A percentile compares a stretch with the other conserved stretches of the same genome.
phyloP scores from a whole-genome alignment of 1,140 invertebrate genomes.

The Akabosia matsudoensis region DNA sequence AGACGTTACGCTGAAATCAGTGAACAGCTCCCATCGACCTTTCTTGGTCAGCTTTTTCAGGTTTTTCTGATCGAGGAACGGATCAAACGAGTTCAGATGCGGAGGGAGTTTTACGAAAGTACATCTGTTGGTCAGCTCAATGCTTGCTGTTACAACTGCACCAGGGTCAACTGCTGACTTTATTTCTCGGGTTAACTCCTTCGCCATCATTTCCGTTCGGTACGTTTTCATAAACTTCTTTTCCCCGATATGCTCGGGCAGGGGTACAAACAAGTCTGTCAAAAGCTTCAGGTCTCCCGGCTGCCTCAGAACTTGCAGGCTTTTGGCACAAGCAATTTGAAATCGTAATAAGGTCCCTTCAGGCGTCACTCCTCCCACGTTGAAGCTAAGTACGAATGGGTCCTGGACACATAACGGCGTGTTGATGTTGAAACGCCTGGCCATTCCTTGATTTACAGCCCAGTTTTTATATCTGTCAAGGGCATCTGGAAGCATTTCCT shows the following conservation, averaged over 20 bases:
- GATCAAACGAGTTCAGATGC: background rate
- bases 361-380: constrained; percentile 28
- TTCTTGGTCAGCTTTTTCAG: background rate
- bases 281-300: background rate
- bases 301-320: constrained; percentile 11
- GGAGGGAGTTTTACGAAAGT: background rate
- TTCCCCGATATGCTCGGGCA: constrained; percentile 24
- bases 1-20: background rate
- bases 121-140: background rate
- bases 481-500: constrained; percentile 22
- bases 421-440: background rate
- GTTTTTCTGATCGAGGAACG: background rate
- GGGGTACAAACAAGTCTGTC: background rate
- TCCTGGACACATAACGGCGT: constrained; percentile 29
- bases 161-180: background rate
- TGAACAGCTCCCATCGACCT: background rate
- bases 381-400: constrained; percentile 32
- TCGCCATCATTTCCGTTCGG: background rate
- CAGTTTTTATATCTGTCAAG: constrained; percentile 33
- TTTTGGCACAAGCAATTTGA: constrained; percentile 16
- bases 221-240: constrained; percentile 19
- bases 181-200: constrained; percentile 14
- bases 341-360: constrained; percentile 13
- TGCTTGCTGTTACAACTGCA: background rate
- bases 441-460: constrained; percentile 16